Base-by-base conservation (phyloP, 2,113 vertebrate species). In the Entomyzon cyanotis region DNA sequence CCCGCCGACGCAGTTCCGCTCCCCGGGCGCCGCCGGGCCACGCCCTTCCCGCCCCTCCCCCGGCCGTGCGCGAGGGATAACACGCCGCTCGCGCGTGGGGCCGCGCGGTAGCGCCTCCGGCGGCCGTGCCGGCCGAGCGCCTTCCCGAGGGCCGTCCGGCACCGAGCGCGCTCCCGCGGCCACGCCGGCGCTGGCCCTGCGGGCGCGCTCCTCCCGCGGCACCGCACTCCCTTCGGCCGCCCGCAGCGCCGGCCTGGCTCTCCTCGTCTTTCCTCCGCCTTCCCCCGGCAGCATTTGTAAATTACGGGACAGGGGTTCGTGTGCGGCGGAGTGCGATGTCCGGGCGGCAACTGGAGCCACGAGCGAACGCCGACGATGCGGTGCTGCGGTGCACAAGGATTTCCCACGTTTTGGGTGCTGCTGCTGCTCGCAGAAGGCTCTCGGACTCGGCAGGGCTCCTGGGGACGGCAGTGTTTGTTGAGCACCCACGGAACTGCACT, bases 281-380 rank as follows among this genome's bases (percentile, higher is more conserved):
- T 35, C 35, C 17, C 68, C 81, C 27, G 8, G 39, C 58, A 16
- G 39, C 49, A 0, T 9, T 22, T 35, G 24, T 25, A 5, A 27
- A 35, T 27, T 6, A 0, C 9, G 5, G 31, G 0, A 15, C 5
- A 1, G 8, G 14, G 19, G 27, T 4, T n/a, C 30, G 0, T 1
- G 28, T 4, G 28, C 55, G 15, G 21, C 14, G 15, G 62, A 13
- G 15, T 5, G 49, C 60, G 11, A 7, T 10, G 64, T 22, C 7
- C 30, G 1, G 47, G 10, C 6, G 5, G 63, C 7, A 2, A 2
- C 4, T 3, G 6, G 15, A 42, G 59, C 74, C 27, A 0, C n/a
- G 3, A 7, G 24, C 31, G 22, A 3, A 3, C 5, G 24, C 25
- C 53, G 6, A 2, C 5, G 5, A 20, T 6, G 55, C 13, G 1